These are phyloP conservation scores for Drosophila formosana DNA, from an alignment of 2,888 invertebrate species.

Conservation along the genomic window DNA sequence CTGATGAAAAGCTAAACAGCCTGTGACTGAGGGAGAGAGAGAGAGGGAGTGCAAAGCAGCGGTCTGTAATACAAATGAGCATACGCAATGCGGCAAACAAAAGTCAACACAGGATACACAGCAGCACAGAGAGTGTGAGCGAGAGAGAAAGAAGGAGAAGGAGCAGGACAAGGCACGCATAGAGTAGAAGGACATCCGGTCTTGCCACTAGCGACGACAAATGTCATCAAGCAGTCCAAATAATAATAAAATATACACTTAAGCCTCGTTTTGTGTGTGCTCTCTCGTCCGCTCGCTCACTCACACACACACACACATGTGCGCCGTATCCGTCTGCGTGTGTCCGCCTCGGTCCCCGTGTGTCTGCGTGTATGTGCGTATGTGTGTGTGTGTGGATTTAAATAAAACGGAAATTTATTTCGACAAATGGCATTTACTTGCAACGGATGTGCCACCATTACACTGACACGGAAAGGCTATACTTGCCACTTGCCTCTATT, in stretches of 20 bases:
- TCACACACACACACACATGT: constrained; percentile 23
- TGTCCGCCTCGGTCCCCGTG: not conserved
- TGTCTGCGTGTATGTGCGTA: constrained; percentile 53
- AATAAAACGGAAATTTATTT: constrained; percentile 81
- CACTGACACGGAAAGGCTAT: constrained; percentile 75
- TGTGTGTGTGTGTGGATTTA: constrained; percentile 75
- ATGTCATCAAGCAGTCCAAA: constrained; percentile 81
- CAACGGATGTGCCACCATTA: constrained; percentile 79
- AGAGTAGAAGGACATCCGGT: constrained; percentile 69
- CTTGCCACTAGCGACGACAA: constrained; percentile 76
- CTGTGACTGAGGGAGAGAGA: constrained; percentile 21
- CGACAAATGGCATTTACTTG: constrained; percentile 81
- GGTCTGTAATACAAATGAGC: constrained; percentile 66
- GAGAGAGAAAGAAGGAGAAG: constrained; percentile 7
- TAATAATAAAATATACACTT: constrained; percentile 80
- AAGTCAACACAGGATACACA: constrained; percentile 58
- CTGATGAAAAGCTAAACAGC: constrained; percentile 58
- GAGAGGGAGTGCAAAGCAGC: constrained; percentile 13
- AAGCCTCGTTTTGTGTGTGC: constrained; percentile 72
- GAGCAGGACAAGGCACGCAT: constrained; percentile 27
- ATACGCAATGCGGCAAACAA: constrained; percentile 79
- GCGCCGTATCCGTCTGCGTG: constrained; percentile 24
- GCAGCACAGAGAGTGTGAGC: constrained; percentile 6
- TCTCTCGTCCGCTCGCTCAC: constrained; percentile 26
- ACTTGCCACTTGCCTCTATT: constrained; percentile 56